Evolutionary conservation across 2,113 vertebrate species (phyloP).

Genomic region (Ailuropoda melanoleuca): DNA sequence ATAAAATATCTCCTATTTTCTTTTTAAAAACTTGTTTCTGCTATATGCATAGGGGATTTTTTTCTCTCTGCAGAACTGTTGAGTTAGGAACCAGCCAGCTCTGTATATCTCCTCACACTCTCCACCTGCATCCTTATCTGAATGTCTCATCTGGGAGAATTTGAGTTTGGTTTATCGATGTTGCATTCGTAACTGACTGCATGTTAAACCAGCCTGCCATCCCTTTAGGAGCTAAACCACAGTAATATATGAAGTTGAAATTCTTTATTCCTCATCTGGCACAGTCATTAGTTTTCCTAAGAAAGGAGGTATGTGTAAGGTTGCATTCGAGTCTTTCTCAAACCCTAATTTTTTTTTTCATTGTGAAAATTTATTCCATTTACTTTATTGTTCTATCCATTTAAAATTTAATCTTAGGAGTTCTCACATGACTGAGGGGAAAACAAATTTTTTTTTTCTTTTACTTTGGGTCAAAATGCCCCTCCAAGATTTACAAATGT

Average conservation of each 20-base stretch:
- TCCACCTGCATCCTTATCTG: background rate
- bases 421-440: background rate
- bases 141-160: slow-evolving; percentile 10
- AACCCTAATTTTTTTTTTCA: background rate
- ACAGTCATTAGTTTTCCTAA: slow-evolving; percentile 5
- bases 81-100: background rate
- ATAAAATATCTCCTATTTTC: background rate
- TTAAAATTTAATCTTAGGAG: background rate
- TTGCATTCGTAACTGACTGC: background rate
- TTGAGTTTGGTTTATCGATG: background rate
- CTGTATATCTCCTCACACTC: background rate
- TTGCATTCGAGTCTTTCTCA: background rate
- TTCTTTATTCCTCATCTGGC: background rate
- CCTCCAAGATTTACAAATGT: background rate
- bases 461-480: background rate
- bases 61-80: background rate
- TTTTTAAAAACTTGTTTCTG: background rate
- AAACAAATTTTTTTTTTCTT: background rate
- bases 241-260: background rate
- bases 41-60: background rate
- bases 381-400: background rate
- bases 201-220: background rate
- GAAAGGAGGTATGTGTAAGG: background rate
- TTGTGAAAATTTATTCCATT: background rate
- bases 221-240: background rate